Base-by-base conservation (phyloP, 2,888 invertebrate genomes). In the Apoda limacodes region DNA sequence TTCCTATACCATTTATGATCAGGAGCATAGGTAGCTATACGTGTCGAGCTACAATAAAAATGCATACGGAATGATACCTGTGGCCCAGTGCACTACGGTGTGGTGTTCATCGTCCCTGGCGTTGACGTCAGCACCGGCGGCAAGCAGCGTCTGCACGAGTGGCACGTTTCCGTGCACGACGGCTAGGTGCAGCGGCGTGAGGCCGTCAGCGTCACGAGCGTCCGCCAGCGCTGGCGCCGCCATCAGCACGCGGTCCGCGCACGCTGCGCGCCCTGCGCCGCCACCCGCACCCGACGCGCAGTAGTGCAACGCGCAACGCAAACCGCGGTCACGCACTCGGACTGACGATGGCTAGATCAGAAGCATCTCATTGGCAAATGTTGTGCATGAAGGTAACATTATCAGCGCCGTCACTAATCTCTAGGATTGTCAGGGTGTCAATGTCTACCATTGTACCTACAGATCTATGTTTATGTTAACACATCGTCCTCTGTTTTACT, bases 11-110 rank as follows among this genome's bases (percentile, higher is more conserved):
- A n/a, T n/a, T n/a, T n/a, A n/a, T n/a, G n/a, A n/a, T n/a, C n/a
- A n/a, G n/a, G n/a, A n/a, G n/a, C n/a, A n/a, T n/a, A n/a, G n/a
- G n/a, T n/a, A n/a, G n/a, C n/a, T n/a, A n/a, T n/a, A n/a, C n/a
- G n/a, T n/a, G n/a, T n/a, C n/a, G n/a, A n/a, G n/a, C n/a, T n/a
- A n/a, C n/a, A n/a, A n/a, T n/a, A n/a, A n/a, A n/a, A n/a, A n/a
- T n/a, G n/a, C n/a, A n/a, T n/a, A n/a, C n/a, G n/a, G n/a, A n/a
- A n/a, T n/a, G n/a, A n/a, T n/a, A 96, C 97, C 98, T 43, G 97
- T 95, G 10, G 98, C 97, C 98, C 98, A 99, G 67, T 99, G 98
- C 6, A 98, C 90, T 25, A 94, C 92, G 2, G 96, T 94, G 65
- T 98, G 98, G 37, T 92, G 90, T 62, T 98, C 98, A 52, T 92